Conservation (phyloP, 64 coral and sea anemone species). For the Astreopora myriophthalma region DNA sequence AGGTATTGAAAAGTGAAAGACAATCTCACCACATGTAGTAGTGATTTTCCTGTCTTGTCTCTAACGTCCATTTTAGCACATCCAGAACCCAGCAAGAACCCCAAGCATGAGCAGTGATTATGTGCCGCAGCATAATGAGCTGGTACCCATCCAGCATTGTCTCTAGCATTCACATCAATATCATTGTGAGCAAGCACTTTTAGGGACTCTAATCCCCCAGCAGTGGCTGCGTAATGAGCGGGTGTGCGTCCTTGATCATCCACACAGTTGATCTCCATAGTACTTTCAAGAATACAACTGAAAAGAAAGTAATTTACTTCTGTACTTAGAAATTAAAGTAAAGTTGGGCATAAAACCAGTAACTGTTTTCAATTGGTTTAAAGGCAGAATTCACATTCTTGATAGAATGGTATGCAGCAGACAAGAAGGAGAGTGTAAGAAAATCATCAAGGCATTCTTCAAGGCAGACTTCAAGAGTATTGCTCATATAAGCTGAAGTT, state of each 20-base stretch:
- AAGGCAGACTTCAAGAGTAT: too few species aligned
- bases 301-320: not conserved
- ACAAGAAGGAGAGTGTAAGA: too few species aligned
- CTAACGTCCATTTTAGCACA: conserved; percentile 73
- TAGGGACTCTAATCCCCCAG: conserved; percentile 70
- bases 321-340: not conserved
- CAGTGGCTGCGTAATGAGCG: conserved; percentile 75
- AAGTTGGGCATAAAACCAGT: too few species aligned
- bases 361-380: too few species aligned
- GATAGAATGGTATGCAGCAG: too few species aligned
- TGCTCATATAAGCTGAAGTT: too few species aligned
- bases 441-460: too few species aligned
- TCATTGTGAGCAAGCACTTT: conserved; percentile 88
- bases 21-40: conserved; percentile 81
- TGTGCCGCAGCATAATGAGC: conserved; percentile 81
- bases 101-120: conserved; percentile 76
- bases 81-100: conserved; percentile 77
- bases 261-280: conserved; percentile 47
- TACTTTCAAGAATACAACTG: conserved; percentile 85
- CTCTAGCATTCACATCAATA: conserved; percentile 85
- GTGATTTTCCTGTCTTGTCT: conserved; percentile 79
- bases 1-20: not conserved
- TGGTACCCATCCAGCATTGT: conserved; percentile 72
- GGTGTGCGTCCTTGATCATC: conserved; percentile 85
- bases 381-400: too few species aligned